phyloP scores from a whole-genome alignment of 2,888 invertebrate species.

The Oscheius myriophilus region DNA sequence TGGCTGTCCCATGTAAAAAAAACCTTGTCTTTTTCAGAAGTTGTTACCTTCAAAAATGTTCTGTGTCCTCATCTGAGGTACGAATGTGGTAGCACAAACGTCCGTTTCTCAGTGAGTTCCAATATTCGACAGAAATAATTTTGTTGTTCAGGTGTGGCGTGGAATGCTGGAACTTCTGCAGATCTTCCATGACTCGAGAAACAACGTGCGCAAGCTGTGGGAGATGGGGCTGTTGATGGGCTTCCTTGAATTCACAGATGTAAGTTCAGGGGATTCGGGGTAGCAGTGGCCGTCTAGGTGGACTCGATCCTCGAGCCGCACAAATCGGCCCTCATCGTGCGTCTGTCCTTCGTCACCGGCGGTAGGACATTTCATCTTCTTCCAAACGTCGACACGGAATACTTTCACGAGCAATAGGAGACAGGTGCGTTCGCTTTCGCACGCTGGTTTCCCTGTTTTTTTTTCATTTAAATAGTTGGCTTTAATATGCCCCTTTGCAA shows the following conservation, averaged over 20 bases:
- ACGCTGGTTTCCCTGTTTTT: background rate
- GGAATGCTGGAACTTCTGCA: conserved; percentile 70
- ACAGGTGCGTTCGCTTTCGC: conserved; percentile 25
- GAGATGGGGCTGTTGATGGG: conserved; percentile 58
- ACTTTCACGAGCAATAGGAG: no score
- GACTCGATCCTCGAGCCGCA: conserved; percentile 51
- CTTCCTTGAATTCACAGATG: conserved; percentile 58
- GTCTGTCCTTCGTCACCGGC: conserved; percentile 61
- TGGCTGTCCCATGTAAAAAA: background rate
- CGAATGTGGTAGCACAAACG: conserved; percentile 61
- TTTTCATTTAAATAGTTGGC: no score
- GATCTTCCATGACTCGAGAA: conserved; percentile 63
- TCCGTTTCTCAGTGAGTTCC: conserved; percentile 57
- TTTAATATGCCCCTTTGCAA: no score
- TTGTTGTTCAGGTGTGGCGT: conserved; percentile 54
- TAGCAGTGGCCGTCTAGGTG: conserved; percentile 39
- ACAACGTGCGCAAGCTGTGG: conserved; percentile 63
- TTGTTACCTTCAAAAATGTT: conserved; percentile 68
- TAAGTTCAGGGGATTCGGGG: conserved; percentile 8
- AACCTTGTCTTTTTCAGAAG: conserved; percentile 20
- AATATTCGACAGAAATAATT: background rate
- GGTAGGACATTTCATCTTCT: conserved; percentile 33
- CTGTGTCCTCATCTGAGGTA: conserved; percentile 68
- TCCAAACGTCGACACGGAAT: no score
- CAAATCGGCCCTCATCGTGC: conserved; percentile 59